These are phyloP conservation scores for Nicator chloris DNA, from an alignment of 2,113 vertebrate genomes.

Conservation along the genomic window DNA sequence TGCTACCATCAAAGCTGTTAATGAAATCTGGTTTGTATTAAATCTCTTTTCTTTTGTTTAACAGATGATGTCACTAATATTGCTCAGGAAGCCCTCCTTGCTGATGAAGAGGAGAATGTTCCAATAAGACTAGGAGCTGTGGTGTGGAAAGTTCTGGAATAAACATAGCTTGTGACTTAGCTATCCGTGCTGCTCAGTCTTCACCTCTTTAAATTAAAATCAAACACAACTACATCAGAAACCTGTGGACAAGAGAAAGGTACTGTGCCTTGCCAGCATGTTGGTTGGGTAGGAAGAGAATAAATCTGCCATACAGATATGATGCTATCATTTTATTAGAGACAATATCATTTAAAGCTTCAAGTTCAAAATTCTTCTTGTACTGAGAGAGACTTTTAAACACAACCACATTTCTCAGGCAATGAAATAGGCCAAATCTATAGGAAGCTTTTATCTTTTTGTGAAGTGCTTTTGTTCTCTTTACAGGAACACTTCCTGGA, in stretches of 20 bases:
- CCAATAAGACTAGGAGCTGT: background rate
- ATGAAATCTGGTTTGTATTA: background rate
- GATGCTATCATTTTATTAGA: background rate
- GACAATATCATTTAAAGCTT: background rate
- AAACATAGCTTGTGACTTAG: background rate
- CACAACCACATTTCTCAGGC: background rate
- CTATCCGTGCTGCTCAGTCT: background rate
- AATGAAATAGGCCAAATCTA: background rate
- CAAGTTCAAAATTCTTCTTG: background rate
- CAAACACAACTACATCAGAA: background rate
- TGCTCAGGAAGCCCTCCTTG: background rate
- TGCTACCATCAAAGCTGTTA: background rate
- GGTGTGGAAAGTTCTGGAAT: background rate
- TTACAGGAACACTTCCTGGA: background rate
- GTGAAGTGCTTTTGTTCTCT: background rate
- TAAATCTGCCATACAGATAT: background rate
- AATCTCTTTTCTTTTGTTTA: background rate
- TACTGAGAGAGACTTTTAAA: background rate
- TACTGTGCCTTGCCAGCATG: background rate
- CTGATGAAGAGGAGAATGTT: background rate
- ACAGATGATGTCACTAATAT: constrained; percentile 36
- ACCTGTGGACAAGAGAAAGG: background rate
- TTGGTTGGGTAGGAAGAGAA: background rate
- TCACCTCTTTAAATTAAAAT: background rate
- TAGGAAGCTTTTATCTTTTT: background rate